Conservation (phyloP, 2,888 invertebrate species). For the Dryocosmus kuriphilus region DNA sequence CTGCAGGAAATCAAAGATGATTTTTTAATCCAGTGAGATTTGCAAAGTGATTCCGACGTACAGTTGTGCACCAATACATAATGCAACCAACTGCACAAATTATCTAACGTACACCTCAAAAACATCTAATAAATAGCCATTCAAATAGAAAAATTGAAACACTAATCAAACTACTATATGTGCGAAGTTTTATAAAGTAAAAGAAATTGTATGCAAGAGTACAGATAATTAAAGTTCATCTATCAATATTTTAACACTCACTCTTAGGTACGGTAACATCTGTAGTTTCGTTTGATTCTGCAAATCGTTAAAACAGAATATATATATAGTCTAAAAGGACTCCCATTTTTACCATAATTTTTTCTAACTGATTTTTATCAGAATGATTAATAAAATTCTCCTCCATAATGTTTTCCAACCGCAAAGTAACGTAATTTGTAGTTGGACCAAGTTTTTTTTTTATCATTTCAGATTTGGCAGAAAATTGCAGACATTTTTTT, state of each 20-base stretch:
- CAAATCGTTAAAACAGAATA: constrained; percentile 9
- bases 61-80: no score
- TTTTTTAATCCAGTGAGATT: no score
- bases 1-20: no score
- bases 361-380: background rate
- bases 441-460: background rate
- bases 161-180: background rate
- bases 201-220: background rate
- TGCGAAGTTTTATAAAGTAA: background rate
- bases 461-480: background rate
- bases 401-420: background rate
- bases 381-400: background rate
- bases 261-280: constrained; percentile 12
- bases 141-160: no score
- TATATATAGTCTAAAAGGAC: background rate
- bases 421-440: background rate
- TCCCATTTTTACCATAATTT: background rate
- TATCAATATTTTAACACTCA: constrained; percentile 3
- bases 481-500: background rate
- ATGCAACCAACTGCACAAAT: no score
- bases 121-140: no score
- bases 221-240: background rate
- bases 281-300: constrained; percentile 24
- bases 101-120: no score
- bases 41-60: no score